A percentile compares a stretch with the other conserved stretches of the same genome.
Conservation (phyloP, 2,797 vertebrate species). For the Pantherophis alleghaniensis region DNA sequence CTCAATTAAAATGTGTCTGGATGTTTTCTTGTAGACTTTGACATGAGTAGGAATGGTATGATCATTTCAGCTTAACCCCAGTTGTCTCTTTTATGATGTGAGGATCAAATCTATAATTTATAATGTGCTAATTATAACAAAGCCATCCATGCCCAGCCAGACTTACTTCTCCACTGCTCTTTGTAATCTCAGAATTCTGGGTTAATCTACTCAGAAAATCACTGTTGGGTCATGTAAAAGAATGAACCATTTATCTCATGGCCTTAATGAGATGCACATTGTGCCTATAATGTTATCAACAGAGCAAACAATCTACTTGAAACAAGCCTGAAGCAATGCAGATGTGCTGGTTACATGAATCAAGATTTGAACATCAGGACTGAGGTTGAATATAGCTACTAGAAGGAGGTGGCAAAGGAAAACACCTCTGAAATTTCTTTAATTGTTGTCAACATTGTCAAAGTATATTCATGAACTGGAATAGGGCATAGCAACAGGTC, state of each 20-base stretch:
- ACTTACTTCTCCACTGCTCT: background rate
- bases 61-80: background rate
- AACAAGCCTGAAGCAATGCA: background rate
- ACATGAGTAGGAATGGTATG: background rate
- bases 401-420: background rate
- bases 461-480: too few species aligned
- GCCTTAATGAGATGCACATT: background rate
- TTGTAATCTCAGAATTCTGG: background rate
- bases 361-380: background rate
- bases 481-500: too few species aligned
- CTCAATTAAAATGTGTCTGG: background rate
- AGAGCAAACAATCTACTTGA: background rate
- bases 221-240: background rate
- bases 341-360: background rate
- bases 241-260: background rate
- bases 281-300: background rate
- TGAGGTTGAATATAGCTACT: too few species aligned
- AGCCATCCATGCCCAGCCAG: background rate
- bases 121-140: background rate
- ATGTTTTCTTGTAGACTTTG: background rate
- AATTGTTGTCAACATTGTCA: background rate
- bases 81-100: background rate
- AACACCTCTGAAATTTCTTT: background rate
- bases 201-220: background rate
- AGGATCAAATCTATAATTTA: background rate